phyloP scores from a whole-genome alignment of 23 tunicate species.

The Trididemnum nubilum region DNA sequence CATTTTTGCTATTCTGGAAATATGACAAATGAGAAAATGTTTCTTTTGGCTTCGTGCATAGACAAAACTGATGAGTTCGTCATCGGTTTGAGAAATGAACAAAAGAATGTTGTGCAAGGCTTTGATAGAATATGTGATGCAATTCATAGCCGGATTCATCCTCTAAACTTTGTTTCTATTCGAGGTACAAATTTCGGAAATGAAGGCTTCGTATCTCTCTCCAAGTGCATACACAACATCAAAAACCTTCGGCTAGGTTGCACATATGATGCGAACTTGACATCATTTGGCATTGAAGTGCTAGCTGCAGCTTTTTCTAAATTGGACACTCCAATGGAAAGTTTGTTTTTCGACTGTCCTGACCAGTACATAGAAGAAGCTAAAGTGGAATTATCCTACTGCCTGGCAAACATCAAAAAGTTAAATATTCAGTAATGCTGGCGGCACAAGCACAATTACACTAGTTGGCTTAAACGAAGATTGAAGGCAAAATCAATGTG shows the following conservation, averaged over 20 bases:
- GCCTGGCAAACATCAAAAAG: neutral
- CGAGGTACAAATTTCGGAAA: neutral
- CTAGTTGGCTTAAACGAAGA: too few relatives aligned
- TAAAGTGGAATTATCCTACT: neutral
- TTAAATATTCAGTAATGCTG: too few relatives aligned
- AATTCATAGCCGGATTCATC: neutral
- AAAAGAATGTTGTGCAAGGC: neutral
- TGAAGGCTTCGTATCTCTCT: neutral
- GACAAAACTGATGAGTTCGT: neutral
- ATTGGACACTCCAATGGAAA: neutral
- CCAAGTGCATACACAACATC: neutral
- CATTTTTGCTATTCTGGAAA: neutral
- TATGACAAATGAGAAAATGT: neutral
- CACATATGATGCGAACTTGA: neutral
- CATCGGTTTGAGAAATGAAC: neutral
- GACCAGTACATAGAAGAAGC: neutral
- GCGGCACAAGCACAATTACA: too few relatives aligned
- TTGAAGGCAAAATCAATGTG: too few relatives aligned
- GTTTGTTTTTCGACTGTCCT: neutral
- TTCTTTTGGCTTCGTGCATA: neutral
- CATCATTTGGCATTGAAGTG: neutral
- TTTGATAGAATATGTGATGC: neutral
- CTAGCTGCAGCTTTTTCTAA: neutral
- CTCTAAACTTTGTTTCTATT: neutral
- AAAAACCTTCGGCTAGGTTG: neutral